These are phyloP conservation scores for Microhierax caerulescens DNA, from an alignment of 2,797 vertebrate genomes.

Conservation along the genomic window DNA sequence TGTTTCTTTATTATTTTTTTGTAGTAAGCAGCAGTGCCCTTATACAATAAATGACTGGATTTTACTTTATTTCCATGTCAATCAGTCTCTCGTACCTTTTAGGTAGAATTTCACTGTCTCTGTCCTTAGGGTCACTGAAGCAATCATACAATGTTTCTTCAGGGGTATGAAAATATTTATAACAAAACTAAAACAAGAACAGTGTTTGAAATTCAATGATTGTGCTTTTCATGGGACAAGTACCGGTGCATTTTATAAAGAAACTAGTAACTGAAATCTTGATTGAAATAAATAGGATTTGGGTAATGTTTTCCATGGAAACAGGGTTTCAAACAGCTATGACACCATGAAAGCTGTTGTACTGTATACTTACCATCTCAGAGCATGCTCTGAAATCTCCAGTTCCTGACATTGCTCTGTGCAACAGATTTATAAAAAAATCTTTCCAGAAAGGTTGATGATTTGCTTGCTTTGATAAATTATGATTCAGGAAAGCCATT, in stretches of 20 bases:
- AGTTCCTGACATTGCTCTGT: not conserved
- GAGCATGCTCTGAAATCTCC: not conserved
- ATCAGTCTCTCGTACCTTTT: not conserved
- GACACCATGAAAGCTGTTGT: not conserved
- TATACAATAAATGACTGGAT: not conserved
- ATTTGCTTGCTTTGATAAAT: not conserved
- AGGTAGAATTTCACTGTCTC: not conserved
- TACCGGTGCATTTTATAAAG: not conserved
- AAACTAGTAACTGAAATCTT: not conserved
- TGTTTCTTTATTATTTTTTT: not conserved
- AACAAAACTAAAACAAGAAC: slow-evolving; percentile 4
- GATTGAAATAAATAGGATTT: not conserved
- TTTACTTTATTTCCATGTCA: not conserved
- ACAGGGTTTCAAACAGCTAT: not conserved
- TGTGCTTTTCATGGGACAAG: not conserved
- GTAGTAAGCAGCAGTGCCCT: not conserved
- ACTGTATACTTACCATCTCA: not conserved
- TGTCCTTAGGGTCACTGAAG: not conserved
- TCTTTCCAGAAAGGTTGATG: not conserved
- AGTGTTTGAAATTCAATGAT: slow-evolving; percentile 6
- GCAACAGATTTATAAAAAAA: not conserved
- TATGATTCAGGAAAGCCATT: not conserved
- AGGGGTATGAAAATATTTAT: slow-evolving; percentile 9
- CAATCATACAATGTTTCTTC: not conserved
- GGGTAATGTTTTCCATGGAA: not conserved